Evolutionary conservation across 2,113 vertebrate species (phyloP).

Genomic region (Lophius piscatorius): DNA sequence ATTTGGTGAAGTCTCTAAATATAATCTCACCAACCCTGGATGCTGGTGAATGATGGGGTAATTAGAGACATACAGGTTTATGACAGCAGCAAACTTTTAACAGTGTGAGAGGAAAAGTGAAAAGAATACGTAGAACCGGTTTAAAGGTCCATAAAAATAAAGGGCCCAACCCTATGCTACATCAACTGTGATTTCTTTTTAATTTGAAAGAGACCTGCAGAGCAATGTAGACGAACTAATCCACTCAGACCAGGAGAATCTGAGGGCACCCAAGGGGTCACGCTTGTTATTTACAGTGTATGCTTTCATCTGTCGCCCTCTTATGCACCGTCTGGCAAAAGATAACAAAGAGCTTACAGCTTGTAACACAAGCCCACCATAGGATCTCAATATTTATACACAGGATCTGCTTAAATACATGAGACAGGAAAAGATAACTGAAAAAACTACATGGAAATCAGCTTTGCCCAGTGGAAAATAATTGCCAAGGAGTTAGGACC

Average conservation of each 20-base stretch:
- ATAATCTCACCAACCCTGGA: conserved; percentile 10
- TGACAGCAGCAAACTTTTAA: neutral
- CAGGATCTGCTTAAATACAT: no score
- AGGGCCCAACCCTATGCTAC: no score
- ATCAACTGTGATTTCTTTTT: conserved; percentile 1
- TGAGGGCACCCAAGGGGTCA: conserved; percentile 32
- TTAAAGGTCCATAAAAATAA: no score
- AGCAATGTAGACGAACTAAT: conserved; percentile 41
- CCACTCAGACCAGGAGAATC: conserved; percentile 44
- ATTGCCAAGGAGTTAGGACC: no score
- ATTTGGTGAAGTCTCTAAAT: conserved; percentile 18
- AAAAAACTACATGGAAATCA: no score
- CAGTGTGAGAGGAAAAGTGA: neutral
- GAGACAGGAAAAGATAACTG: no score
- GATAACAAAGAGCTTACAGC: no score
- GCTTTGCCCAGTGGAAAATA: no score
- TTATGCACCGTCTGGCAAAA: neutral
- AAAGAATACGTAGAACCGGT: no score
- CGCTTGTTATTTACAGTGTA: conserved; percentile 39
- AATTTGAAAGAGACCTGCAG: conserved; percentile 11
- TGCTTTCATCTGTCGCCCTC: conserved; percentile 23
- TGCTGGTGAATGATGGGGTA: neutral
- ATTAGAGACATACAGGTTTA: neutral
- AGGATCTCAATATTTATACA: no score
- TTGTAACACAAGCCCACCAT: no score